phyloP scores from a whole-genome alignment of 2,113 vertebrate genomes.

The Microtus montanus region DNA sequence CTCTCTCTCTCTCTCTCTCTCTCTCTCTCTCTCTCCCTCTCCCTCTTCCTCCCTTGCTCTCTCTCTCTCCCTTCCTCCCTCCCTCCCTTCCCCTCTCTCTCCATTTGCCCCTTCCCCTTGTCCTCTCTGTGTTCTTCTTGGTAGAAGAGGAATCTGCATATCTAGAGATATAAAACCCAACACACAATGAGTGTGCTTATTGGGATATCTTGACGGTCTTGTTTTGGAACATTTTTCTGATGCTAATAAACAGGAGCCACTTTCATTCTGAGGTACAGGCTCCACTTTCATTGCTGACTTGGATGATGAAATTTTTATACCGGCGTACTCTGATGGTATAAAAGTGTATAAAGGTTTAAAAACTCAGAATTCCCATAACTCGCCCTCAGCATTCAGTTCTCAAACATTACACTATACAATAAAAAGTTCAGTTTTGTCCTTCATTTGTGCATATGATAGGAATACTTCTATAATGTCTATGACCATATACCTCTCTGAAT shows the following conservation, averaged over 20 bases:
- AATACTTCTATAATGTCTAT: background rate
- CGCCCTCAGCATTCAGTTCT: background rate
- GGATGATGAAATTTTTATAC: background rate
- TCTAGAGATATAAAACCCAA: background rate
- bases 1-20: background rate
- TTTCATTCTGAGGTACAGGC: background rate
- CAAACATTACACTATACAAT: background rate
- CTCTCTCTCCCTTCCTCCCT: background rate
- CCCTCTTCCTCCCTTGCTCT: background rate
- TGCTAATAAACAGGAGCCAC: background rate
- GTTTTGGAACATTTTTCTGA: background rate
- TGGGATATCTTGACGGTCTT: background rate
- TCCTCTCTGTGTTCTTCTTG: background rate
- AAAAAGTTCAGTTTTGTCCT: slow-evolving; percentile 22
- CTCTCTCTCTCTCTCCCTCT: background rate
- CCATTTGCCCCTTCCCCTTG: background rate
- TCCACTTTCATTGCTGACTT: background rate
- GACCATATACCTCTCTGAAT: background rate
- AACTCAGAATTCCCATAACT: slow-evolving; percentile 13
- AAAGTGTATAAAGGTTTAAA: background rate
- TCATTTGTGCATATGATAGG: slow-evolving; percentile 16
- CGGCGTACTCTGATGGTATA: background rate
- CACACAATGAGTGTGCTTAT: background rate
- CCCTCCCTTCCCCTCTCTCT: too few relatives aligned
- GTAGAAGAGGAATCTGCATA: background rate